phyloP scores from a whole-genome alignment of 2,797 vertebrate species.

The Pristis pectinata region DNA sequence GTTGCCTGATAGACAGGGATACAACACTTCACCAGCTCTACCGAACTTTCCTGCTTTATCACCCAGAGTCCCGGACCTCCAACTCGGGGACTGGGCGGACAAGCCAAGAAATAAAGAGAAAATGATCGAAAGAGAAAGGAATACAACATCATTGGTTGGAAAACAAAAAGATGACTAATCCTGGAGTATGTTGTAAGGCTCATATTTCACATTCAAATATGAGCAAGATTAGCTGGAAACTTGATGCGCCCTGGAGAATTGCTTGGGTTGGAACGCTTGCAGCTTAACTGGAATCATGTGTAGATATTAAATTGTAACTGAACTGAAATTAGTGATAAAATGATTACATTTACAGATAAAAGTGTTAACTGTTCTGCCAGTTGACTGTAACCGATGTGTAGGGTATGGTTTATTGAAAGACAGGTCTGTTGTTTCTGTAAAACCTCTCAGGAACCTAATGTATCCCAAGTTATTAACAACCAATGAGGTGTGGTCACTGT shows the following conservation, averaged over 20 bases:
- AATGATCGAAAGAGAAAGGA: not conserved
- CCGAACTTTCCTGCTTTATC: not conserved
- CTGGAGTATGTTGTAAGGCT: not conserved
- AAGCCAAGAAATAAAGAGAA: not conserved
- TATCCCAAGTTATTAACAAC: not conserved
- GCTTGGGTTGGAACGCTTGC: not conserved
- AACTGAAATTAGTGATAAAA: not conserved
- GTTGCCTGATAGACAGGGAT: not conserved
- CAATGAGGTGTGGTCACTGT: not conserved
- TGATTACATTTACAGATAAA: not conserved
- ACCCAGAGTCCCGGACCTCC: not conserved
- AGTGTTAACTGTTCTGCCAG: no score
- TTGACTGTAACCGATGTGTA: not conserved
- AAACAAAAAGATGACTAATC: not conserved
- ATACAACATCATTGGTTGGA: not conserved
- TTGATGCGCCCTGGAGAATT: not conserved
- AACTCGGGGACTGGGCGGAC: not conserved
- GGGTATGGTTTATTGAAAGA: not conserved
- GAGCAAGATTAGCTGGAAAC: not conserved
- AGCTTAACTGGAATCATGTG: not conserved
- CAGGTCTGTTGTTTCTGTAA: not conserved
- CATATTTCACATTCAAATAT: not conserved
- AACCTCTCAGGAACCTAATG: not conserved
- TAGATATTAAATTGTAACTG: not conserved
- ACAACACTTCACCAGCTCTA: not conserved